Evolutionary conservation across 2,113 vertebrate genomes (phyloP).

Genomic region (Rostratula benghalensis): DNA sequence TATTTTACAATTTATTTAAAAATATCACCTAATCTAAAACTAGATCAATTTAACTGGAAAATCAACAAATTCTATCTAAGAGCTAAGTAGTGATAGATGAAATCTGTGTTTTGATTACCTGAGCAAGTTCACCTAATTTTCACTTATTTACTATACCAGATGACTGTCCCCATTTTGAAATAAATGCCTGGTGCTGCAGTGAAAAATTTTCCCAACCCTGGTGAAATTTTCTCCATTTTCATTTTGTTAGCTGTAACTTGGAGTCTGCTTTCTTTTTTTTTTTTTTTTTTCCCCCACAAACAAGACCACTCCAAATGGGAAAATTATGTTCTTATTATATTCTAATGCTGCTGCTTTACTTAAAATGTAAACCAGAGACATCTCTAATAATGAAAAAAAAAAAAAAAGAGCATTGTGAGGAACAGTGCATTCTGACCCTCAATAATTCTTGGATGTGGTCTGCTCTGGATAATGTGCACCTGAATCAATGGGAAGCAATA

Average conservation of each 20-base stretch:
- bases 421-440: neutral
- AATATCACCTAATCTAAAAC: neutral
- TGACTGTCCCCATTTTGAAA: neutral
- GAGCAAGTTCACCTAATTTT: neutral
- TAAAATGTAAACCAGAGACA: neutral
- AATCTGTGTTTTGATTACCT: neutral
- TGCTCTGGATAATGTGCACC: neutral
- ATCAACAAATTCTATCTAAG: neutral
- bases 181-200: neutral
- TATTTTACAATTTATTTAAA: neutral
- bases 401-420: neutral
- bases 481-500: neutral
- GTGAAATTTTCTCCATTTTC: neutral
- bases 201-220: neutral
- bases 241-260: neutral
- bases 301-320: neutral
- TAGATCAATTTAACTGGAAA: neutral
- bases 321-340: too few relatives aligned
- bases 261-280: neutral
- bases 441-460: neutral
- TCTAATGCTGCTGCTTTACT: neutral
- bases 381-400: neutral
- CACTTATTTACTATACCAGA: neutral
- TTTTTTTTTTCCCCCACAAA: neutral
- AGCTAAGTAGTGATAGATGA: neutral